Evolutionary conservation across 1,140 invertebrate genomes (phyloP).

Genomic region (Chrysopa pallens): DNA sequence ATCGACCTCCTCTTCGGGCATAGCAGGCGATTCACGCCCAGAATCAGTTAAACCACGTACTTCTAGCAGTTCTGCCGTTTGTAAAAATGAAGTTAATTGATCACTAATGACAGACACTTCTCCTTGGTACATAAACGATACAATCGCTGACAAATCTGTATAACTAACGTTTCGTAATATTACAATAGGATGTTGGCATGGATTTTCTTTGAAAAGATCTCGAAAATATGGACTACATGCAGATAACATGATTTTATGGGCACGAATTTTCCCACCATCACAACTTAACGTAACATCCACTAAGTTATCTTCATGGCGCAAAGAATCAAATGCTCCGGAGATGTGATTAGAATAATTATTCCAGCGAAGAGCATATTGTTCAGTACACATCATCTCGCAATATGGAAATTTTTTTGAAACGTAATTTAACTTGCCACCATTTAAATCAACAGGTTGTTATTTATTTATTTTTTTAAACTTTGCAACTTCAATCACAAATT

Average conservation of each 20-base stretch:
- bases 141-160: conserved; percentile 51
- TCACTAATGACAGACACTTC: conserved; percentile 74
- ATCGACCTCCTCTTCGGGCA: neutral
- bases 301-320: conserved; percentile 50
- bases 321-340: conserved; percentile 38
- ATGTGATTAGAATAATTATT: conserved; percentile 47
- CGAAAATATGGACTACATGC: conserved; percentile 77
- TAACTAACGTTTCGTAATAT: conserved; percentile 57
- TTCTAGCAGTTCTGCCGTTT: conserved; percentile 66
- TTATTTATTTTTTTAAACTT: too few relatives aligned
- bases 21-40: neutral
- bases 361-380: conserved; percentile 46
- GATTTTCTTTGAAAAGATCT: conserved; percentile 70
- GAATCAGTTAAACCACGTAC: conserved; percentile 54
- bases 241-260: conserved; percentile 69
- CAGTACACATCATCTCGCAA: conserved; percentile 24
- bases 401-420: too few relatives aligned
- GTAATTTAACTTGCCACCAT: too few relatives aligned
- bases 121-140: conserved; percentile 78
- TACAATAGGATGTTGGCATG: conserved; percentile 79
- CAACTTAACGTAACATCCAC: conserved; percentile 74
- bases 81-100: conserved; percentile 62
- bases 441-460: too few relatives aligned
- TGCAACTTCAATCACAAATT: too few relatives aligned
- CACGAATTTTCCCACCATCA: conserved; percentile 63